phyloP scores from a whole-genome alignment of 2,113 vertebrate species.

The Lagopus leucura region DNA sequence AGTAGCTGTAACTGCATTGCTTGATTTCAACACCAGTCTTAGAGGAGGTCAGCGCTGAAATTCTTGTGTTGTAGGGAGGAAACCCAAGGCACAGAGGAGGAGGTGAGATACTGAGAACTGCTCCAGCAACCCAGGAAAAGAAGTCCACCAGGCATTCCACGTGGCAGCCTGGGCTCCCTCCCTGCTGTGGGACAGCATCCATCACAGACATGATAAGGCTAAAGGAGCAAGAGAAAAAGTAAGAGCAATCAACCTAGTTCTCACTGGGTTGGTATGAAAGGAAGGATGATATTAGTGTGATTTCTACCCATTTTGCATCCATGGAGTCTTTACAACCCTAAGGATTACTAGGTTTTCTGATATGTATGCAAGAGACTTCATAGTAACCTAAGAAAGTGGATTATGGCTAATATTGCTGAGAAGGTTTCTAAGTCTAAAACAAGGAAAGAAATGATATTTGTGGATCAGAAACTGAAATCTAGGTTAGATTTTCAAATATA shows the following conservation, averaged over 20 bases:
- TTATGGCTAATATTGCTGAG: neutral
- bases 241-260: neutral
- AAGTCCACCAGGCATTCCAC: neutral
- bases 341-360: neutral
- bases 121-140: neutral
- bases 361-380: neutral
- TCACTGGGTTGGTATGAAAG: accelerated
- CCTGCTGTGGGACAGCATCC: neutral
- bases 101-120: neutral
- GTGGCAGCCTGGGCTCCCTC: neutral
- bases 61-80: neutral
- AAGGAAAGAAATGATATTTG: neutral
- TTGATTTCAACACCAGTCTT: neutral
- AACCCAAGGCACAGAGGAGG: neutral
- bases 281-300: no score
- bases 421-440: neutral
- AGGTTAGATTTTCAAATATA: neutral
- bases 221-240: neutral
- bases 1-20: neutral
- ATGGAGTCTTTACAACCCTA: neutral
- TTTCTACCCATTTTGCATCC: neutral
- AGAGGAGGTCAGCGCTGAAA: neutral
- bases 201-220: neutral
- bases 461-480: neutral
- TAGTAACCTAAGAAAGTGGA: neutral